Percentiles rank a stretch among this genome's conserved stretches.
phyloP scores from a whole-genome alignment of 2,888 invertebrate genomes.

The Dynastes hyllus region DNA sequence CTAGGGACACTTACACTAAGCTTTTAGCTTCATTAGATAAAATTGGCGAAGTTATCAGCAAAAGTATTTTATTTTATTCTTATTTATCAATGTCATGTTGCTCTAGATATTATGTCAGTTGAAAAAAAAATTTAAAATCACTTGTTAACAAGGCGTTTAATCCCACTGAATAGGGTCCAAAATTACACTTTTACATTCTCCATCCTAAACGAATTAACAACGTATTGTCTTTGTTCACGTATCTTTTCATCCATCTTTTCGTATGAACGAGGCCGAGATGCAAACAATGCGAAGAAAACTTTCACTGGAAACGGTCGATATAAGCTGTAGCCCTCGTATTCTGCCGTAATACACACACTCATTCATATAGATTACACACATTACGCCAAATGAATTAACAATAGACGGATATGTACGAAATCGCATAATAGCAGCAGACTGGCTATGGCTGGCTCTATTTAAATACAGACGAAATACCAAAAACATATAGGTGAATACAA shows the following conservation, averaged over 20 bases:
- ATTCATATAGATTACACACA: not conserved
- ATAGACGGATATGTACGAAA: constrained; percentile 10
- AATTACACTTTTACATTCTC: not conserved
- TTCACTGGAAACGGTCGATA: constrained; percentile 28
- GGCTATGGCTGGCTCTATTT: no score
- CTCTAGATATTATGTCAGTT: no score
- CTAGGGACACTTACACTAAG: no score
- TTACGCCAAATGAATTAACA: constrained; percentile 3
- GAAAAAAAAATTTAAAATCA: no score
- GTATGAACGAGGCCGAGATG: constrained; percentile 2
- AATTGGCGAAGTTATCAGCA: no score
- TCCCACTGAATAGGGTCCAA: not conserved
- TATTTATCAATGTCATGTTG: no score
- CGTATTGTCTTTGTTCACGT: not conserved
- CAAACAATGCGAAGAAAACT: constrained; percentile 32
- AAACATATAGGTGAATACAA: no score
- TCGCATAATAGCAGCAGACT: not conserved
- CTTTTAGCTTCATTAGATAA: no score
- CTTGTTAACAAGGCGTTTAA: not conserved
- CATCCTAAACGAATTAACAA: not conserved
- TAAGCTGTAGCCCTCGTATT: not conserved
- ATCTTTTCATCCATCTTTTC: constrained; percentile 19
- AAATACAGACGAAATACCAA: no score
- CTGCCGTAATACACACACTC: not conserved
- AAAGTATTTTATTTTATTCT: no score